Evolutionary conservation across 1,140 invertebrate genomes (phyloP).

Genomic region (Aporrectodea caliginosa): DNA sequence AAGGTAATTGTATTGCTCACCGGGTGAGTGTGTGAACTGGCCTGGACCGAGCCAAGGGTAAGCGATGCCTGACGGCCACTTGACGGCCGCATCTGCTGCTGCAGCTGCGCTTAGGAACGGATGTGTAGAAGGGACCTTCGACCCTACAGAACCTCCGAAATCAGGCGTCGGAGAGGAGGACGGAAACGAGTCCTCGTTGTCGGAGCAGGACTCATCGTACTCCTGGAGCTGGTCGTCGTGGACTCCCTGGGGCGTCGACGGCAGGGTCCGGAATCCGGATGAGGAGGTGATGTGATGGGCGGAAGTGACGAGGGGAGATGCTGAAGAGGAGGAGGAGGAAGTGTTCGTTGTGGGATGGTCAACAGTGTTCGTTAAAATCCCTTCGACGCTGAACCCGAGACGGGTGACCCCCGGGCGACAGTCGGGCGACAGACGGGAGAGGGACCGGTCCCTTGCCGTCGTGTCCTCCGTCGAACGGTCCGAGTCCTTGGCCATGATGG

Average conservation of each 20-base stretch:
- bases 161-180: neutral
- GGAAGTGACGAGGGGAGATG: neutral
- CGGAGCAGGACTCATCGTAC: neutral
- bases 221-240: neutral
- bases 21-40: neutral
- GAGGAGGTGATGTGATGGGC: neutral
- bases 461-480: neutral
- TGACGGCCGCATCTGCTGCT: neutral
- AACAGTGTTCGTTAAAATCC: neutral
- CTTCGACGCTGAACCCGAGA: neutral
- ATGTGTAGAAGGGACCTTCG: neutral
- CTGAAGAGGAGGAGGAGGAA: neutral
- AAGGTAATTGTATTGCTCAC: too few species aligned
- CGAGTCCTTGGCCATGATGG: neutral
- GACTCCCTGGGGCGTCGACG: neutral
- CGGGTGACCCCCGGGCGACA: neutral
- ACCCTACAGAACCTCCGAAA: neutral
- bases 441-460: too few species aligned
- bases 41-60: neutral
- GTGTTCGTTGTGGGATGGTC: neutral
- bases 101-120: neutral
- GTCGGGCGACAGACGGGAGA: too few species aligned
- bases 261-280: neutral
- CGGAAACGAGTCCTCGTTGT: neutral
- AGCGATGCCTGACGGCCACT: neutral